These are phyloP conservation scores for Drosophila subobscura DNA, from an alignment of 1,140 invertebrate species.

Conservation along the genomic window DNA sequence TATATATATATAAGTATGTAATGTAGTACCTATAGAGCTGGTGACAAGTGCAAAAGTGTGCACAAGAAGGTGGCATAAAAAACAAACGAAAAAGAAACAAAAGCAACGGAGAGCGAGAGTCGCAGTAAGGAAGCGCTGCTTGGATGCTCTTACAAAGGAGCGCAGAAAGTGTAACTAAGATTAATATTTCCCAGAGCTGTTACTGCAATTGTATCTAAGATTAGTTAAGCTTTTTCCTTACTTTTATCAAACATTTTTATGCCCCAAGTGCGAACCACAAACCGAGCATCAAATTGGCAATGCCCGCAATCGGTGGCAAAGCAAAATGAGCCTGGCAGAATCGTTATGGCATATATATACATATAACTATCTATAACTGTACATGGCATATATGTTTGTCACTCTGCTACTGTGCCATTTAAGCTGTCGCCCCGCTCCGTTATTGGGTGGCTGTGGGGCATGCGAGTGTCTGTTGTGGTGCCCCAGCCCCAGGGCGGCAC, in stretches of 20 bases:
- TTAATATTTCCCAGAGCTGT: no score
- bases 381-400: constrained; percentile 9
- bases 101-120: background rate
- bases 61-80: constrained; percentile 68
- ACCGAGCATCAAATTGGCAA: constrained; percentile 2
- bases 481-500: constrained; percentile 12
- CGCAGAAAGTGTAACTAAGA: background rate
- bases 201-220: no score
- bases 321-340: constrained; percentile 29
- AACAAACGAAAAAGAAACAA: constrained; percentile 45
- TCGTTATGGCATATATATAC: constrained; percentile 34
- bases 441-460: background rate
- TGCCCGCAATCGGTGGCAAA: constrained; percentile 9
- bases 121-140: background rate
- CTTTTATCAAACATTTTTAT: background rate
- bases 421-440: constrained; percentile 25
- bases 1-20: constrained; percentile 25
- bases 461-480: constrained; percentile 19
- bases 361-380: background rate
- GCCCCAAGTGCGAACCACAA: background rate
- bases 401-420: constrained; percentile 55
- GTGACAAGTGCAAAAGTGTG: constrained; percentile 73
- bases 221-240: no score
- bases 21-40: constrained; percentile 19
- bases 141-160: constrained; percentile 15